These are phyloP conservation scores for Etheostoma cragini DNA, from an alignment of 2,113 vertebrate genomes.

Conservation along the genomic window DNA sequence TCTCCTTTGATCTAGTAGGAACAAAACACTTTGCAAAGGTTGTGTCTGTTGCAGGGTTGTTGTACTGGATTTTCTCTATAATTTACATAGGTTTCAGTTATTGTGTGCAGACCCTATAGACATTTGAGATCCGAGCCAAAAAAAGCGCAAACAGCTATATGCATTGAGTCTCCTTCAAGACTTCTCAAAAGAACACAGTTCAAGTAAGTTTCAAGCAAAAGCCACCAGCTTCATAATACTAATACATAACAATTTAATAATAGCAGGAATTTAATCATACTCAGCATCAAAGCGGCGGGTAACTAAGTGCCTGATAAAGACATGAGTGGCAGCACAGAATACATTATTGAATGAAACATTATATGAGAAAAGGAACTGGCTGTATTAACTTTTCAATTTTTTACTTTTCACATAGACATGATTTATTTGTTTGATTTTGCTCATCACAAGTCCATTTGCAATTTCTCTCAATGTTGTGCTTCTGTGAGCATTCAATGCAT, in stretches of 20 bases:
- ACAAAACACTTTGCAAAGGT: neutral
- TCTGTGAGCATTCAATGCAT: neutral
- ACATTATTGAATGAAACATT: neutral
- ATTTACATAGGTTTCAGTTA: neutral
- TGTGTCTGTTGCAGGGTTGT: neutral
- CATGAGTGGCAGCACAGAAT: slow-evolving; percentile 10
- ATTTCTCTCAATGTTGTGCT: neutral
- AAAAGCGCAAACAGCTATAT: slow-evolving; percentile 4
- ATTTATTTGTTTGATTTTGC: neutral
- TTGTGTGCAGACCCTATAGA: neutral
- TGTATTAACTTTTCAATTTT: neutral
- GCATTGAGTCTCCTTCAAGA: neutral
- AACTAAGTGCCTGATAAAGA: slow-evolving; percentile 3
- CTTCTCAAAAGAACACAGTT: neutral
- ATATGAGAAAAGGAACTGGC: neutral
- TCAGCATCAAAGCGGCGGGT: neutral
- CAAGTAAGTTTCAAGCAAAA: slow-evolving; percentile 6
- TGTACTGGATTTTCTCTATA: neutral
- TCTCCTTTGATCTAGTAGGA: slow-evolving; percentile 39
- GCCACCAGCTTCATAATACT: neutral
- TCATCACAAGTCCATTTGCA: neutral
- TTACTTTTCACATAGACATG: neutral
- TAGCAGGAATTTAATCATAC: slow-evolving; percentile 5
- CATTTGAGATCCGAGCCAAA: neutral
- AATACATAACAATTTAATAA: neutral